Percentiles rank a stretch among this genome's conserved stretches.
Conservation (phyloP, 2,113 vertebrate genomes). For the Cebidichthys violaceus region DNA sequence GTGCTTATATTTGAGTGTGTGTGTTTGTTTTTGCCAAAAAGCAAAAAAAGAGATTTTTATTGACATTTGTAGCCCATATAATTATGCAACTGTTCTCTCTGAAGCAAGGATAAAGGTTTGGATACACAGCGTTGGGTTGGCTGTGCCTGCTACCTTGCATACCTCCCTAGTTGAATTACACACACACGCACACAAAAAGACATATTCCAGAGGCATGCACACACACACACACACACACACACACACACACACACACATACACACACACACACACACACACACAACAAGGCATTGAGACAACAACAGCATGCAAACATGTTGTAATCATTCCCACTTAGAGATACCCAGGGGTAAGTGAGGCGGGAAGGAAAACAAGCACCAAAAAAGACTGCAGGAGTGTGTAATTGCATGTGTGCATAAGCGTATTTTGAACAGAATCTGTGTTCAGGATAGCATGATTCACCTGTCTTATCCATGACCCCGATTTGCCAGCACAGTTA, state of each 20-base stretch:
- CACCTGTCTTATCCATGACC: neutral
- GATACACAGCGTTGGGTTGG: slow-evolving; percentile 33
- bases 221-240: neutral
- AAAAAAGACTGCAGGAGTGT: neutral
- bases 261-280: neutral
- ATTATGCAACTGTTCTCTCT: slow-evolving; percentile 26
- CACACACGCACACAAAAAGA: slow-evolving; percentile 1
- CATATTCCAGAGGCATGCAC: neutral
- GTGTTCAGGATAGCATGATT: neutral
- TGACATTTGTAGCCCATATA: slow-evolving; percentile 17
- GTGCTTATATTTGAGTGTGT: neutral
- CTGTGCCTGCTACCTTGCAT: slow-evolving; percentile 38
- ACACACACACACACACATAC: neutral
- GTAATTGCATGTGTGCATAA: slow-evolving; percentile 4
- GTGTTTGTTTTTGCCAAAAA: neutral
- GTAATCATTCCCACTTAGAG: slow-evolving; percentile 67
- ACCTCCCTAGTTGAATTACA: slow-evolving; percentile 18
- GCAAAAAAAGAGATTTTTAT: neutral
- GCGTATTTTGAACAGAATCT: neutral
- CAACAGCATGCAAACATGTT: slow-evolving; percentile 53
- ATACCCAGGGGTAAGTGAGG: slow-evolving; percentile 56
- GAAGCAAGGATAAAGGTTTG: slow-evolving; percentile 17
- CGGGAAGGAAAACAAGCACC: slow-evolving; percentile 62
- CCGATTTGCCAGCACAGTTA: neutral
- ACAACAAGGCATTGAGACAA: slow-evolving; percentile 25